Percentiles rank a stretch among this genome's conserved stretches.
Conservation (phyloP, 2,888 invertebrate species). For the Protodeltote pygarga region DNA sequence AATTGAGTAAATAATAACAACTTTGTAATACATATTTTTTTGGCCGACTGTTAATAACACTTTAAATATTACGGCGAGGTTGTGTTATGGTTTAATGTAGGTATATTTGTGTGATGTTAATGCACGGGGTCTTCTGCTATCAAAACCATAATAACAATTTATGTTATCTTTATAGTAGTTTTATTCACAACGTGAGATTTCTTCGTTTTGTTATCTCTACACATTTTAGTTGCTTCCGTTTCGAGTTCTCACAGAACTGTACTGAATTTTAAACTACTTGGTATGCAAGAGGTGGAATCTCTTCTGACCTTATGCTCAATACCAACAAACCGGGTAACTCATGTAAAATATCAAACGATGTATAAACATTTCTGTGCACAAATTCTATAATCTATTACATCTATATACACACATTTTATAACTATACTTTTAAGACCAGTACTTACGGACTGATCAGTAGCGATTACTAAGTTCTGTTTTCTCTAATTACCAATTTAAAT, state of each 20-base stretch:
- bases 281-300: slow-evolving; percentile 26
- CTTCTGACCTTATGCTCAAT: slow-evolving; percentile 18
- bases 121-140: not conserved
- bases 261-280: slow-evolving; percentile 27
- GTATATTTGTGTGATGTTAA: no score
- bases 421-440: not conserved
- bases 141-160: not conserved
- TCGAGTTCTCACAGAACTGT: slow-evolving; percentile 1
- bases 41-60: slow-evolving; percentile 13
- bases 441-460: no score
- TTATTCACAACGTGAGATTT: not conserved
- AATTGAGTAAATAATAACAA: no score
- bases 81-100: not conserved
- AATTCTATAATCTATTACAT: not conserved
- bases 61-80: not conserved
- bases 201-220: not conserved
- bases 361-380: slow-evolving; percentile 4
- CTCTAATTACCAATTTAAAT: no score
- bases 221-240: slow-evolving; percentile 10
- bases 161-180: not conserved
- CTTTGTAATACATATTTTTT: not conserved
- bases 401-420: not conserved
- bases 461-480: no score
- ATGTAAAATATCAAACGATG: slow-evolving; percentile 19
- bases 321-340: slow-evolving; percentile 17